A percentile compares a stretch with the other conserved stretches of the same genome.
phyloP scores from a whole-genome alignment of 2,113 vertebrate genomes.

The Pituophis catenifer region DNA sequence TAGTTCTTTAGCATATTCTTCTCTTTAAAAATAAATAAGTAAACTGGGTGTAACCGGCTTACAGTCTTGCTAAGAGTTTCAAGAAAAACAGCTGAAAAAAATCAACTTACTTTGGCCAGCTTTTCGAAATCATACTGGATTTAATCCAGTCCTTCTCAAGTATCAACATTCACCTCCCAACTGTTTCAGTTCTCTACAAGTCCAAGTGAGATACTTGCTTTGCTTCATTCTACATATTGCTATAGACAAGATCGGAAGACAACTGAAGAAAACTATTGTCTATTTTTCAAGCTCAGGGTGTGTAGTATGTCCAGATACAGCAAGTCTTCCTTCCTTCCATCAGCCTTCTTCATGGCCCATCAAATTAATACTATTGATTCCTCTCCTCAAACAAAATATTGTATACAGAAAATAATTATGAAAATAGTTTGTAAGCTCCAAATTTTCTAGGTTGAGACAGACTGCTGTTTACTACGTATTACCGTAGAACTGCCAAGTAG shows the following conservation, averaged over 20 bases:
- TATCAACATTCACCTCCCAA: constrained; percentile 37
- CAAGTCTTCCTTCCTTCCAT: not conserved
- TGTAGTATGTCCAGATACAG: not conserved
- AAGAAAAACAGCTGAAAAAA: constrained; percentile 51
- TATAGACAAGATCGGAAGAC: constrained; percentile 28
- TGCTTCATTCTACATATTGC: constrained; percentile 31
- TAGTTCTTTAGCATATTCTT: constrained; percentile 23
- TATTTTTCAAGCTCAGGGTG: not conserved
- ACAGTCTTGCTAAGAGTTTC: constrained; percentile 21
- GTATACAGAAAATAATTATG: not conserved
- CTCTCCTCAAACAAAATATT: not conserved
- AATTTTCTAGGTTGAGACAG: not conserved
- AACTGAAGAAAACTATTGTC: constrained; percentile 32
- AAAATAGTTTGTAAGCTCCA: not conserved
- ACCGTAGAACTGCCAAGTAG: not conserved
- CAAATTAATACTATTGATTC: not conserved
- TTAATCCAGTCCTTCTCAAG: constrained; percentile 40
- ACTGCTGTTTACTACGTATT: not conserved
- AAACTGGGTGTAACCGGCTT: constrained; percentile 50
- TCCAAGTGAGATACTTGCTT: constrained; percentile 27
- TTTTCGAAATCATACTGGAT: constrained; percentile 49
- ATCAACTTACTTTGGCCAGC: constrained; percentile 48
- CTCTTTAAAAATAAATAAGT: constrained; percentile 22
- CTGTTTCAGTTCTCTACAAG: constrained; percentile 48
- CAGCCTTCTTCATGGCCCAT: not conserved